Evolutionary conservation across 35 echinoderm and acorn worm species (phyloP), one percentile per base, ranked within the genome.

Genomic region (Apostichopus parvimensis): DNA sequence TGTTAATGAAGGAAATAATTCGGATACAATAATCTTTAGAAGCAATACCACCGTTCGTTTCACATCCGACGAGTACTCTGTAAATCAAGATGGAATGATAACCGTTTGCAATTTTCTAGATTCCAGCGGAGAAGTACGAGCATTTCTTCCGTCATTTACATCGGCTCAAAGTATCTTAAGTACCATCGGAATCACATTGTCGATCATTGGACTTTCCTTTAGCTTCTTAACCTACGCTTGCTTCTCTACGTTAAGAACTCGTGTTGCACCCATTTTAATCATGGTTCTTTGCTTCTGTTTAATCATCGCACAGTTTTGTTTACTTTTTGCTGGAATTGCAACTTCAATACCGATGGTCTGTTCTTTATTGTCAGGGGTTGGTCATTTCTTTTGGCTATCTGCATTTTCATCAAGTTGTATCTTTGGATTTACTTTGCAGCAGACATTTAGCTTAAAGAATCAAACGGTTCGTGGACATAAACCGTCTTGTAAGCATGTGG

Each of bases 251-350:
- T 53, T 82, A 54, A 82, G 79, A 15, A 55, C 10, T 5, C 53
- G 52, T 53, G 5, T 54, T 4, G 79, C 79, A n/a, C 6, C 79
- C 9, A 57, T 82, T 20, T 18, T 82, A 55, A 54, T 56, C 7
- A 82, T 82, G 79, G n/a, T 56, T 15, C 52, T 82, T 54, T 82
- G 79, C n/a, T 18, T 56, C 34, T 82, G 79, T 56, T 28, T 82
- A 8, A 82, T 54, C 6, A 82, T 82, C n/a, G 79, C 79, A 8
- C 79, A 82, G n/a, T 5, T 0, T 12, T 82, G 79, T 56, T n/a
- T 82, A 5, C 79, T 82, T 54, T 82, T 82, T 14, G 79, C 79
- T 82, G 79, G 79, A 56, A 56, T 82, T 6, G 79, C 79, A n/a
- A 56, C 18, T 15, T 82, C 79, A 2, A 53, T 13, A 15, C 45